Conservation (phyloP, 2,888 invertebrate genomes). For the Zygaena filipendulae region DNA sequence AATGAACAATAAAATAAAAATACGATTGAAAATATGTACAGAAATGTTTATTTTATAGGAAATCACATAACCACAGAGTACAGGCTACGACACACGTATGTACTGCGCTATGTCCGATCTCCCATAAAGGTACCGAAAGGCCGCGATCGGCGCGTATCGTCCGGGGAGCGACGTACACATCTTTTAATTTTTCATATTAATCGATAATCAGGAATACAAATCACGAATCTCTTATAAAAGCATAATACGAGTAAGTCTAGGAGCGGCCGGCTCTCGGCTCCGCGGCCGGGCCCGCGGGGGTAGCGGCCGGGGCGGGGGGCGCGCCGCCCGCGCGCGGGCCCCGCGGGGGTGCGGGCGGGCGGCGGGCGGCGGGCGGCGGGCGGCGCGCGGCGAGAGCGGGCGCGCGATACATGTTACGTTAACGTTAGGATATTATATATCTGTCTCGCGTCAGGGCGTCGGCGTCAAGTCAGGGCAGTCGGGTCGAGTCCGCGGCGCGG, state of each 20-base stretch:
- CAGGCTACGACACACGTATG: slow-evolving; percentile 40
- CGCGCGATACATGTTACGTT: too few species aligned
- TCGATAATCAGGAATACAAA: slow-evolving; percentile 66
- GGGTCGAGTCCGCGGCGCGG: slow-evolving; percentile 13
- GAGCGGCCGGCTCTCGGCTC: slow-evolving; percentile 17
- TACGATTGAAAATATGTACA: slow-evolving; percentile 65
- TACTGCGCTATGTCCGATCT: slow-evolving; percentile 40
- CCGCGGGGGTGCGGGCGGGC: slow-evolving; percentile 7
- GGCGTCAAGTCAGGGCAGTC: slow-evolving; percentile 17
- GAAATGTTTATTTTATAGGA: slow-evolving; percentile 63
- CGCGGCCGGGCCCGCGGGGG: slow-evolving; percentile 15
- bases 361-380: slow-evolving; percentile 16
- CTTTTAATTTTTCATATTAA: slow-evolving; percentile 48
- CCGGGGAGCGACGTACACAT: slow-evolving; percentile 58
- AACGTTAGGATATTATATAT: slow-evolving; percentile 25
- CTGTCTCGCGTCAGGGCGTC: slow-evolving; percentile 5
- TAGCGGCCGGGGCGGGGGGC: slow-evolving; percentile 12
- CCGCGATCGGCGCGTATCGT: slow-evolving; percentile 40
- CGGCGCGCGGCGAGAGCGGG: slow-evolving; percentile 14
- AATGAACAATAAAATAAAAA: slow-evolving; percentile 42
- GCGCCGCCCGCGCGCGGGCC: slow-evolving; percentile 9
- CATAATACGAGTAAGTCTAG: slow-evolving; percentile 60
- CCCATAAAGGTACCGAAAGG: slow-evolving; percentile 42
- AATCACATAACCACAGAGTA: slow-evolving; percentile 49
- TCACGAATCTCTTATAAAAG: slow-evolving; percentile 66